phyloP scores from a whole-genome alignment of 2,797 vertebrate species.

The Myripristis murdjan region DNA sequence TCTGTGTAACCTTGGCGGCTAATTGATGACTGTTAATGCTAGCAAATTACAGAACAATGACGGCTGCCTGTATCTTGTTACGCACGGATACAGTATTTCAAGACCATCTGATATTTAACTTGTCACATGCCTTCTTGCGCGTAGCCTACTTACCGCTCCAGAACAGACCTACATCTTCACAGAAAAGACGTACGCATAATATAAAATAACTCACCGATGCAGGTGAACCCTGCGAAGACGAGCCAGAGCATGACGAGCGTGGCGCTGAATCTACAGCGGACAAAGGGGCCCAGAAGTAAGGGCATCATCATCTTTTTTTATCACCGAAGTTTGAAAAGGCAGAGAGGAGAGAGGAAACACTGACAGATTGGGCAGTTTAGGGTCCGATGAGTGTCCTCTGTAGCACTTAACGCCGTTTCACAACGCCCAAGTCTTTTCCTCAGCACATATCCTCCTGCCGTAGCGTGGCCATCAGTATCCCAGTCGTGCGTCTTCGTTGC shows the following conservation, averaged over 20 bases:
- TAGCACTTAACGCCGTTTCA: slow-evolving; percentile 59
- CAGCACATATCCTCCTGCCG: slow-evolving; percentile 79
- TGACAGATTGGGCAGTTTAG: slow-evolving; percentile 38
- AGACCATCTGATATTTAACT: slow-evolving; percentile 26
- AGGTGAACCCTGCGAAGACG: slow-evolving; percentile 79
- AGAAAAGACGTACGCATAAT: not conserved
- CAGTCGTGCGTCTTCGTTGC: slow-evolving; percentile 81
- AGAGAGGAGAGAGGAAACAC: slow-evolving; percentile 39
- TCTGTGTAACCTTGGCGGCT: slow-evolving; percentile 68
- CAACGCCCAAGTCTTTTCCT: slow-evolving; percentile 76
- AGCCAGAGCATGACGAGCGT: slow-evolving; percentile 78
- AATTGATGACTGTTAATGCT: slow-evolving; percentile 56
- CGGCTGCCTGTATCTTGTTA: slow-evolving; percentile 44
- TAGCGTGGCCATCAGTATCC: slow-evolving; percentile 77
- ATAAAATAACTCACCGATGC: slow-evolving; percentile 81
- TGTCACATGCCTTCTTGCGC: slow-evolving; percentile 11
- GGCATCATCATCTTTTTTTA: slow-evolving; percentile 77
- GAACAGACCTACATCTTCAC: not conserved
- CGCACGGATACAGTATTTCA: slow-evolving; percentile 15
- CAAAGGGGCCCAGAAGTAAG: slow-evolving; percentile 84
- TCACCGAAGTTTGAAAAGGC: slow-evolving; percentile 74
- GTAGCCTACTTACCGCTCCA: not conserved
- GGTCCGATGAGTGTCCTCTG: slow-evolving; percentile 70
- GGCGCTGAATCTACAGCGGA: slow-evolving; percentile 79
- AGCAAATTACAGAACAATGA: slow-evolving; percentile 58